A percentile compares a stretch with the other conserved stretches of the same genome.
phyloP scores from a whole-genome alignment of 53 echinoderm and acorn worm genomes.

The Stichopus horrens region DNA sequence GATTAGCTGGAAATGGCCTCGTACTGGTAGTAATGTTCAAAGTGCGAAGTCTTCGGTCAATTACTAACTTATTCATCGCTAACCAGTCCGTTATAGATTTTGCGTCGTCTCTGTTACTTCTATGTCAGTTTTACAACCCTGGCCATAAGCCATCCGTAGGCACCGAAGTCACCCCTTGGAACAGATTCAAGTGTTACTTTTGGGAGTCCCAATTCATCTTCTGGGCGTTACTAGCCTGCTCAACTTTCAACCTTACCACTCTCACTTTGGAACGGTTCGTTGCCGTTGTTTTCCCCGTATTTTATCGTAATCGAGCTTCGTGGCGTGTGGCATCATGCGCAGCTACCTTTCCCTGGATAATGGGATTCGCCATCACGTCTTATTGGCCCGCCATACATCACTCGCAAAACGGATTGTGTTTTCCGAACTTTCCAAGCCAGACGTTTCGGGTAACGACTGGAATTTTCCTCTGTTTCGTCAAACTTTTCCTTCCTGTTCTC shows the following conservation, averaged over 20 bases:
- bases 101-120: not conserved
- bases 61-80: not conserved
- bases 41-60: not conserved
- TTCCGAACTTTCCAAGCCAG: constrained; percentile 43
- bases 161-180: not conserved
- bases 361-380: constrained; percentile 26
- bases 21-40: not conserved
- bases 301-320: constrained; percentile 11
- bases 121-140: not conserved
- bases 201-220: constrained; percentile 45
- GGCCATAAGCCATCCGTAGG: not conserved
- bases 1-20: not conserved
- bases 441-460: constrained; percentile 49
- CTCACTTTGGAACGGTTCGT: constrained; percentile 45
- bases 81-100: constrained; percentile 7
- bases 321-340: constrained; percentile 4
- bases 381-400: constrained; percentile 47
- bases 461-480: constrained; percentile 46
- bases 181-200: constrained; percentile 1
- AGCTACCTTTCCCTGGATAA: constrained; percentile 38
- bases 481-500: constrained; percentile 52
- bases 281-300: constrained; percentile 40
- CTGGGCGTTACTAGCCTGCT: constrained; percentile 42
- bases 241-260: constrained; percentile 40
- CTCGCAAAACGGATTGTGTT: constrained; percentile 42